A percentile compares a stretch with the other conserved stretches of the same genome.
Conservation (phyloP, 2,113 vertebrate species). For the Nettapus auritus region DNA sequence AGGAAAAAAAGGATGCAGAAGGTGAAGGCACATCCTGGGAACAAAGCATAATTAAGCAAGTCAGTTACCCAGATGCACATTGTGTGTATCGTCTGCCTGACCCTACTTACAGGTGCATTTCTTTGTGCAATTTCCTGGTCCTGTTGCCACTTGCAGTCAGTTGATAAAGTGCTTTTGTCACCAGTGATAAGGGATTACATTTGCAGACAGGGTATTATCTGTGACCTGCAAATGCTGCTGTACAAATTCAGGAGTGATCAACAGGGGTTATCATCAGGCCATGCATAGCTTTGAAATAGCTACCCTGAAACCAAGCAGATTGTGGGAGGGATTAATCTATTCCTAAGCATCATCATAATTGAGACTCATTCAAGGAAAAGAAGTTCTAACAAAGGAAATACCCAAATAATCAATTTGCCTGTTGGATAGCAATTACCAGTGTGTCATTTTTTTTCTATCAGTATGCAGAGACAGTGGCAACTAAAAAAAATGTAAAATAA, state of each 20-base stretch:
- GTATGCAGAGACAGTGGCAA: neutral
- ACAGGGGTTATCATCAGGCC: neutral
- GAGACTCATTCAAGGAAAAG: neutral
- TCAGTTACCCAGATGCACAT: neutral
- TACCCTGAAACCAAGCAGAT: neutral
- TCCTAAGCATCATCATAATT: neutral
- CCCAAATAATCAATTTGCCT: neutral
- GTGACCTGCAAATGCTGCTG: neutral
- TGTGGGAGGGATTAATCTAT: neutral
- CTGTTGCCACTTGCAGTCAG: neutral
- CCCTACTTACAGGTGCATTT: neutral
- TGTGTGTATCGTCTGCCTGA: neutral
- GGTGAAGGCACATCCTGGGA: neutral
- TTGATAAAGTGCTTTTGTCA: neutral
- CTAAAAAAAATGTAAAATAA: neutral
- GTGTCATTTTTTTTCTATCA: neutral
- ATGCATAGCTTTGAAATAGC: neutral
- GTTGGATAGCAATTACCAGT: neutral
- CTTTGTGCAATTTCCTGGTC: neutral
- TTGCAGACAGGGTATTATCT: neutral
- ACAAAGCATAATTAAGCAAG: neutral
- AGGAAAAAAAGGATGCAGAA: neutral
- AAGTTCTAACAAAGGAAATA: neutral
- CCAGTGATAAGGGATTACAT: neutral
- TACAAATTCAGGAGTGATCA: neutral